Percentiles rank a stretch among this genome's conserved stretches.
Evolutionary conservation across 37 sponge, comb jelly and placozoan species (phyloP).

Genomic region (Chondrilla cf. caribensis): DNA sequence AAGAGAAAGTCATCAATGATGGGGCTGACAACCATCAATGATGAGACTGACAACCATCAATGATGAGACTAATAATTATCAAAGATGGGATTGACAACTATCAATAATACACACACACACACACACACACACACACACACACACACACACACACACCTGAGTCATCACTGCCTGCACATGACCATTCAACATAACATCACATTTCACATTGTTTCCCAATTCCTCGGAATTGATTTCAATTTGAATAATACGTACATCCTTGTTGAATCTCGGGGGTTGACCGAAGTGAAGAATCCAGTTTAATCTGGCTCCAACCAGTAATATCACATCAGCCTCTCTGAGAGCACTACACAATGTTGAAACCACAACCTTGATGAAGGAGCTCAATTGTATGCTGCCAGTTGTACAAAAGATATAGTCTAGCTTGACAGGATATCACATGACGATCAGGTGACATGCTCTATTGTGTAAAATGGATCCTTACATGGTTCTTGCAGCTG

Average conservation of each 20-base stretch:
- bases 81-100: too few species aligned
- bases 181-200: constrained; percentile 64
- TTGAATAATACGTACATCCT: constrained; percentile 71
- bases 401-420: too few species aligned
- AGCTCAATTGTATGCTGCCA: too few species aligned
- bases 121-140: too few species aligned
- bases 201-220: constrained; percentile 56
- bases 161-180: constrained; percentile 61
- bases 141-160: constrained; percentile 54
- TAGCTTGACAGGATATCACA: too few species aligned
- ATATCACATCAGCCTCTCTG: constrained; percentile 72
- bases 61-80: too few species aligned
- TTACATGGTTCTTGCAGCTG: constrained; percentile 86
- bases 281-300: constrained; percentile 98
- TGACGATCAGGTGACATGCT: too few species aligned
- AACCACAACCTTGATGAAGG: neutral
- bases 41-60: too few species aligned
- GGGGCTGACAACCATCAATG: too few species aligned
- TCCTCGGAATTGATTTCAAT: constrained; percentile 89
- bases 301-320: constrained; percentile 85
- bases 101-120: too few species aligned
- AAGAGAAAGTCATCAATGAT: too few species aligned
- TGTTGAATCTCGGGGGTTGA: constrained; percentile 74
- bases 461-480: too few species aligned
- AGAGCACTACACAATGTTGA: constrained; percentile 26